Evolutionary conservation across 2,888 invertebrate genomes (phyloP), one percentile per base, ranked within the genome.

Genomic region (Protophormia terraenovae): DNA sequence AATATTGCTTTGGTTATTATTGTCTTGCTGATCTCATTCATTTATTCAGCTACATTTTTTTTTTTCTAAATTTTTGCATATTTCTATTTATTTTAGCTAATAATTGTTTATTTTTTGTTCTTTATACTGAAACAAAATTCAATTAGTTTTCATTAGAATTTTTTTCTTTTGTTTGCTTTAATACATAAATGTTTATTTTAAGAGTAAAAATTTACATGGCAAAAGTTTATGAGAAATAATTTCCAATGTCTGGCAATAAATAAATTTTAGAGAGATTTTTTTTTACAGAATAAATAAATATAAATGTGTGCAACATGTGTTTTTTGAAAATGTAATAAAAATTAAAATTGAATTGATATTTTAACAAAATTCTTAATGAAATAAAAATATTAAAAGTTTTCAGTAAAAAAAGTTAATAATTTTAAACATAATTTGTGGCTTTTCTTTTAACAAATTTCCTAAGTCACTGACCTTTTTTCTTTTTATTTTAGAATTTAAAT

Each of bases 11-110:
- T 55, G 10, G 2, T 41, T 79, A 62, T 53, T 38, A 38, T 62
- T 29, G 60, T 32, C 19, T 53, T 38, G 78, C 29, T 79, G 78
- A 79, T 79, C 62, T 71, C 53, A 79, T 71, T 29, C 50, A n/a
- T 76, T 1, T 35, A 27, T n/a, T 50, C 29, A 19, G 24, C 19
- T 27, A 16, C 27, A 64, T 16, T n/a, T 19, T 62, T 35, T 38
- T 14, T 35, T 24, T 60, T 12, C 7, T 45, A n/a, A 0, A 58
- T 14, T 29, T 66, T 55, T 53, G 32, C 22, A 45, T 29, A 45
- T 35, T 62, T 24, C 10, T 24, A 64, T 50, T 66, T 67, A 24
- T 77, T 67, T 58, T 41, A n/a, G 12, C 10, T 35, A 45, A 62
- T 29, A 29, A 71, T 78, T 78, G 47, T 71, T 71, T 62, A 19